Evolutionary conservation across 2,888 invertebrate genomes (phyloP), one percentile per base, ranked within the genome.

Genomic region (Sarcophaga variegata): DNA sequence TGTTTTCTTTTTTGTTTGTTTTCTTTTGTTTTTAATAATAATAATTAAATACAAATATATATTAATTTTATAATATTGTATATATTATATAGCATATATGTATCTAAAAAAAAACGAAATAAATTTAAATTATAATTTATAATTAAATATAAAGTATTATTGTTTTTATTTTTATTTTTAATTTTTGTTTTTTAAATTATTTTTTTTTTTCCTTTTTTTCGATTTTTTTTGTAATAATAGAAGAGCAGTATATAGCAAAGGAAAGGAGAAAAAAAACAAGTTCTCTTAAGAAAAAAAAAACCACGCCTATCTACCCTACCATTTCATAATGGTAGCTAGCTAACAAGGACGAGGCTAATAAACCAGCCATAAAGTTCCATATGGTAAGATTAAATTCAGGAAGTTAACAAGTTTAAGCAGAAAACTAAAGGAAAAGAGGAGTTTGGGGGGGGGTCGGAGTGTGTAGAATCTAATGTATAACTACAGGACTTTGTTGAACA

Each of bases 401-500:
- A 37, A 37, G 37, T 37, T 37, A 37, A 37, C 37, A 37, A 37
- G 10, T 37, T 8, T 37, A 37, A 37, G 37, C 37, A 37, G 10
- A 37, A 37, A 37, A 8, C 37, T 37, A 12, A 76, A 47, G 25
- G 59, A n/a, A 60, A 67, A 59, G 25, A 1, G 14, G 60, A 27
- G 20, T 14, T 25, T 11, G 4, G 45, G 14, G 5, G 37, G 6
- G 27, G 27, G 62, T 25, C 22, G 59, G 20, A 66, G 4, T 47
- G n/a, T 22, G 37, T 37, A 37, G 76, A 72, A 66, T 81, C 89
- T 93, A 93, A 91, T 98, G 98, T 94, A 98, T 98, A 93, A 97
- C 97, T 92, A 98, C 98, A 91, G 98, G 97, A 95, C 97, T 97
- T 95, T 98, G 97, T 94, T 97, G 97, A 93, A 97, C 96, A 94